A percentile compares a stretch with the other conserved stretches of the same genome.
phyloP scores from a whole-genome alignment of 2,113 vertebrate genomes.

The Rattus rattus region DNA sequence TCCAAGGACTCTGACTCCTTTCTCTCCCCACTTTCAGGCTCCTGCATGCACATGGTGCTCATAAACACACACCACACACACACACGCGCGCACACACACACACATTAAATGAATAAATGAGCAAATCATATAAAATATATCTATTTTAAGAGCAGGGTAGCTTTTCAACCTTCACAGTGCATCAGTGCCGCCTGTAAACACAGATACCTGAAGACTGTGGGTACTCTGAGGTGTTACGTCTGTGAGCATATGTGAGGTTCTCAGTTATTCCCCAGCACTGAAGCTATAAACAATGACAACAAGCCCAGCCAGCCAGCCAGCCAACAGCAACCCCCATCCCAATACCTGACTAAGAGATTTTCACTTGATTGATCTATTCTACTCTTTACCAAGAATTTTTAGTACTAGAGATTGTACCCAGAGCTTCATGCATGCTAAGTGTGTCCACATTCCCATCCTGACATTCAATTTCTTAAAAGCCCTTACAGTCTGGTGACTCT shows the following conservation, averaged over 20 bases:
- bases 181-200: neutral
- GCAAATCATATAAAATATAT: neutral
- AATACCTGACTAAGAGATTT: neutral
- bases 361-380: neutral
- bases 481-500: neutral
- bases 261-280: neutral
- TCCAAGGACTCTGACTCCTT: neutral
- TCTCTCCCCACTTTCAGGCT: neutral
- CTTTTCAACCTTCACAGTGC: neutral
- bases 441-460: neutral
- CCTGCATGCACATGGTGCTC: too few species aligned
- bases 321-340: too few species aligned
- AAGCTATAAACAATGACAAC: neutral
- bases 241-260: neutral
- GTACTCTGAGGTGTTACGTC: neutral
- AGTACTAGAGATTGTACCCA: neutral
- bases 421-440: neutral
- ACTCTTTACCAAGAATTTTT: neutral
- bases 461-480: neutral
- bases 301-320: accelerated
- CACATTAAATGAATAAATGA: neutral
- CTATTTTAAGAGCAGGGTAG: neutral
- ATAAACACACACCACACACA: neutral
- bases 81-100: neutral
- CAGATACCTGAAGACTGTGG: neutral